A percentile compares a stretch with the other conserved stretches of the same genome.
phyloP scores from a whole-genome alignment of 2,888 invertebrate species.

The Hirtodrosophila alboralis region DNA sequence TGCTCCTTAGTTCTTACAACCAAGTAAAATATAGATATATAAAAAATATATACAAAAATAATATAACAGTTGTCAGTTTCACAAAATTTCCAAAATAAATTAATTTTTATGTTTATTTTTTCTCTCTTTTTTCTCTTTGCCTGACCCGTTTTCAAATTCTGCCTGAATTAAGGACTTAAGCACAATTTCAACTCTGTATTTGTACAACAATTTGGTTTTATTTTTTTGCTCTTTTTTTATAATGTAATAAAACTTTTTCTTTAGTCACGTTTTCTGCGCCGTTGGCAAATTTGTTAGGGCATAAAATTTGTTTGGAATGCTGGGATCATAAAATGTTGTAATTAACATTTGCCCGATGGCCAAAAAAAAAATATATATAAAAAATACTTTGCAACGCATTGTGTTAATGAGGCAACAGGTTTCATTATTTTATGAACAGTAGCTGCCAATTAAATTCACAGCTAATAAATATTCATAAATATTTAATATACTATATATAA shows the following conservation, averaged over 20 bases:
- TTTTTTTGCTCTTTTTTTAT: conserved; percentile 22
- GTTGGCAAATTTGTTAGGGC: conserved; percentile 48
- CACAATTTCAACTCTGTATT: background rate
- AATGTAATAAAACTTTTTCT: conserved; percentile 21
- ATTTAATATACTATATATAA: conserved; percentile 4
- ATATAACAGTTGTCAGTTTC: no score
- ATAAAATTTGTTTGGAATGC: conserved; percentile 46
- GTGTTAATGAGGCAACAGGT: conserved; percentile 74
- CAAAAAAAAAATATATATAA: conserved; percentile 49
- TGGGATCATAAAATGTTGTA: conserved; percentile 64
- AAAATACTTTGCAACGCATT: conserved; percentile 4
- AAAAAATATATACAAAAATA: no score
- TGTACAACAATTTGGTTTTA: conserved; percentile 13
- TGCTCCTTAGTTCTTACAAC: no score
- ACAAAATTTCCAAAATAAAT: no score
- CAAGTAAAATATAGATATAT: no score
- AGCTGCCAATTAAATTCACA: conserved; percentile 40
- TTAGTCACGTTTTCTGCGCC: conserved; percentile 40
- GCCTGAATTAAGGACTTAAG: no score
- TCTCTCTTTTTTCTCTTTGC: no score
- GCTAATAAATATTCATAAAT: conserved; percentile 73
- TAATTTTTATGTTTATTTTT: no score
- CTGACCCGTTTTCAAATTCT: no score
- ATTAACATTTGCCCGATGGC: conserved; percentile 59
- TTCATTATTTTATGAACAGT: no score